These are phyloP conservation scores for Leuciscus waleckii DNA, from an alignment of 2,797 vertebrate species.

Conservation along the genomic window DNA sequence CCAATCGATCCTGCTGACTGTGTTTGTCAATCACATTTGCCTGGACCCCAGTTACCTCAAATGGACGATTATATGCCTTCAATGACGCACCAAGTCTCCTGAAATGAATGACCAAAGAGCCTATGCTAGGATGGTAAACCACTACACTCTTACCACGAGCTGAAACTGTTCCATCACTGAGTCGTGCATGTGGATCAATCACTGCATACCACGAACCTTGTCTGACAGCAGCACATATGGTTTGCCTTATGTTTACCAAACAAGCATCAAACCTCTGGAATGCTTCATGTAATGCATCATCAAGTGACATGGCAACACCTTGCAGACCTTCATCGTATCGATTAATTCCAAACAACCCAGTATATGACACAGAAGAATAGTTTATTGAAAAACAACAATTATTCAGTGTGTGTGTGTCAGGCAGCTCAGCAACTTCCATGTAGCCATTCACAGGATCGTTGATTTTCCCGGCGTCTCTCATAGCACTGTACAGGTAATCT, in stretches of 20 bases:
- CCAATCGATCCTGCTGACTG: no score
- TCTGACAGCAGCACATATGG: neutral
- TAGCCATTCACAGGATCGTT: neutral
- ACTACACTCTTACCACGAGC: neutral
- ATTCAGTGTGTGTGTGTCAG: neutral
- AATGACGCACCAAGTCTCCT: no score
- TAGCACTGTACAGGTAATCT: neutral
- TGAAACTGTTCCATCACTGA: no score
- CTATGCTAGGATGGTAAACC: accelerated
- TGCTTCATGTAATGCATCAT: neutral
- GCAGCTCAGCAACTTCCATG: neutral
- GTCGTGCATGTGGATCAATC: neutral
- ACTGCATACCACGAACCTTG: neutral
- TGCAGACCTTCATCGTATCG: neutral
- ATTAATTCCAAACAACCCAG: neutral
- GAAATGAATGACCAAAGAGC: neutral
- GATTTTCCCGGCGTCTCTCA: constrained; percentile 6
- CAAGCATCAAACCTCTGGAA: neutral
- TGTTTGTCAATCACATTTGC: no score
- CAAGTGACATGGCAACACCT: neutral
- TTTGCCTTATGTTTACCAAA: neutral
- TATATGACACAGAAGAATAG: neutral
- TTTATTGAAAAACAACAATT: neutral
- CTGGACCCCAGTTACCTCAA: no score
- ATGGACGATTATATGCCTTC: no score